phyloP scores from a whole-genome alignment of 2,113 vertebrate species.

The Catharus fuscescens region DNA sequence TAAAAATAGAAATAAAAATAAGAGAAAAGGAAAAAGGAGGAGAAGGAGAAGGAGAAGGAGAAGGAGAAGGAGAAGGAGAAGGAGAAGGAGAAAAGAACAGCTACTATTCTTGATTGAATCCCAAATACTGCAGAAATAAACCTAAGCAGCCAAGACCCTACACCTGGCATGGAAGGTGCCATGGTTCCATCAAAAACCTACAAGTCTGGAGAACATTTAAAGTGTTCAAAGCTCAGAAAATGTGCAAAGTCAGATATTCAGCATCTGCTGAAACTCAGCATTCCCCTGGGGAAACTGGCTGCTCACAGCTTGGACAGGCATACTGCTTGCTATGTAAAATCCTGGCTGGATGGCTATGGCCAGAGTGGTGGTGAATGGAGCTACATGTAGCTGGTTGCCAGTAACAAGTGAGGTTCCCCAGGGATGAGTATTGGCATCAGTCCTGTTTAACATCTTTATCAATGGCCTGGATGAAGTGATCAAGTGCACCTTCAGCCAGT shows the following conservation, averaged over 20 bases:
- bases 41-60: accelerated
- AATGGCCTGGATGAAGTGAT: neutral
- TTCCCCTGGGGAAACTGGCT: neutral
- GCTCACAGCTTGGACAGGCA: neutral
- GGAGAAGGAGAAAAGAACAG: accelerated
- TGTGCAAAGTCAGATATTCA: neutral
- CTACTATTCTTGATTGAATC: neutral
- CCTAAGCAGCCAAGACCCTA: neutral
- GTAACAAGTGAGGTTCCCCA: neutral
- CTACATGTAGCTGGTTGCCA: neutral
- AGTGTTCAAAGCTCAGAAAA: neutral
- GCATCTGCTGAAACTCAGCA: neutral
- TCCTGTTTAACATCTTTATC: neutral
- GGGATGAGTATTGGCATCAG: neutral
- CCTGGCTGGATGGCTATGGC: neutral
- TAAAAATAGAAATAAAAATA: too few relatives aligned
- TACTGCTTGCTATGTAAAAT: neutral
- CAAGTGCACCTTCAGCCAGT: accelerated
- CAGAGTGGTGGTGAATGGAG: neutral
- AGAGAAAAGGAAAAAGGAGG: too few relatives aligned
- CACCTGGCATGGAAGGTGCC: neutral
- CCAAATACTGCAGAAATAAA: neutral
- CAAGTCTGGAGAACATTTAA: neutral
- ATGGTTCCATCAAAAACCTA: neutral
- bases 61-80: accelerated